Evolutionary conservation across 2,797 vertebrate species (phyloP).

Genomic region (Parotocinclus haroldoi): DNA sequence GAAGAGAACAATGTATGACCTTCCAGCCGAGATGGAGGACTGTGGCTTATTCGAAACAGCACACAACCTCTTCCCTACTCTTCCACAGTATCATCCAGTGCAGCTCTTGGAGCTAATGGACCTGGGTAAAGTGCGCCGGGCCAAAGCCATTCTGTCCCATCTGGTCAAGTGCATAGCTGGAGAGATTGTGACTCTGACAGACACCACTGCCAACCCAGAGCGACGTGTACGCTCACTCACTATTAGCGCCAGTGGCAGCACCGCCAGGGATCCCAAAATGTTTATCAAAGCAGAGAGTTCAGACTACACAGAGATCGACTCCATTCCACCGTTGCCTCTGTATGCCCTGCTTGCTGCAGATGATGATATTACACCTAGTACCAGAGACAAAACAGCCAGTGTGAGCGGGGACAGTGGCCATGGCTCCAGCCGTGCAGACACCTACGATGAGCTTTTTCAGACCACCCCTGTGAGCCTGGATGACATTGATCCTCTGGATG

Average conservation of each 20-base stretch:
- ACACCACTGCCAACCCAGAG: conserved; percentile 73
- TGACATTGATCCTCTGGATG: conserved; percentile 70
- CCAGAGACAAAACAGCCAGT: conserved; percentile 75
- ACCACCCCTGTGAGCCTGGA: conserved; percentile 50
- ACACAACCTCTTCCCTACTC: conserved; percentile 87
- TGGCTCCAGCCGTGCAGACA: conserved; percentile 70
- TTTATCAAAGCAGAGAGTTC: conserved; percentile 81
- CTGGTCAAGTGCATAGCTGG: conserved; percentile 96
- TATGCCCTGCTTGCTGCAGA: conserved; percentile 92
- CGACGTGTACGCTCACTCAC: conserved; percentile 85
- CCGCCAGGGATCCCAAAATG: conserved; percentile 83
- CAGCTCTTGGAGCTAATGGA: conserved; percentile 97
- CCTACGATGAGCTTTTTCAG: conserved; percentile 92
- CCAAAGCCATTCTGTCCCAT: conserved; percentile 95
- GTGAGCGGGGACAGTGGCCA: conserved; percentile 72
- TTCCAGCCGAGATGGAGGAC: conserved; percentile 89
- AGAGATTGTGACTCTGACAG: conserved; percentile 86
- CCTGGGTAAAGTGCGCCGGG: conserved; percentile 90
- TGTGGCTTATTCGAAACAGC: conserved; percentile 95
- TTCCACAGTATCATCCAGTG: conserved; percentile 96
- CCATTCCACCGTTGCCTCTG: conserved; percentile 90
- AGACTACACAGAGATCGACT: conserved; percentile 94
- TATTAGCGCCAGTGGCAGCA: conserved; percentile 92
- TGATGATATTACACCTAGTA: conserved; percentile 75
- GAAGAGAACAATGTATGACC: conserved; percentile 70